Evolutionary conservation across 2,888 invertebrate genomes (phyloP).

Genomic region (Tetheella fluctuosa): DNA sequence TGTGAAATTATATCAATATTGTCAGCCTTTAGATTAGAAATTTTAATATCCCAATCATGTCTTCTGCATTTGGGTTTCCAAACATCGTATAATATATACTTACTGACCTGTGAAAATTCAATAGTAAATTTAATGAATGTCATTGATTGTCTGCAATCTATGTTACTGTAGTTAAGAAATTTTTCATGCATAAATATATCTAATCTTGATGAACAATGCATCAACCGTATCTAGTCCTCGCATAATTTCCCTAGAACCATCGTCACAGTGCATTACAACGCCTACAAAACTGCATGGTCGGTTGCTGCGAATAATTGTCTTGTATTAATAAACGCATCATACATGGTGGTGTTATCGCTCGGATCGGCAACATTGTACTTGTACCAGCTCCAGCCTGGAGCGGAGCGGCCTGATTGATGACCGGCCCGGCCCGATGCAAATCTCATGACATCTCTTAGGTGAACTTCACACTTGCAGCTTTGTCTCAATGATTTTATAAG

Average conservation of each 20-base stretch:
- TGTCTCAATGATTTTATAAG: background rate
- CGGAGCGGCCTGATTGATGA: constrained; percentile 59
- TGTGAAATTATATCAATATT: background rate
- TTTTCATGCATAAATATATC: background rate
- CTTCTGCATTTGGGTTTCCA: too few relatives aligned
- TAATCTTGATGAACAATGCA: background rate
- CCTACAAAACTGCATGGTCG: constrained; percentile 7
- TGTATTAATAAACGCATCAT: constrained; percentile 53
- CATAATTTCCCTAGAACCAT: constrained; percentile 27
- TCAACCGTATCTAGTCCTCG: constrained; percentile 6
- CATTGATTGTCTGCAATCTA: too few relatives aligned
- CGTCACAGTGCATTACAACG: constrained; percentile 28
- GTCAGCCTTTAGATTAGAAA: too few relatives aligned
- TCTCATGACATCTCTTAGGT: constrained; percentile 10
- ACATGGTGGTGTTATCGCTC: constrained; percentile 50
- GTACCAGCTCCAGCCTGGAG: constrained; percentile 49
- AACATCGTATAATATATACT: background rate
- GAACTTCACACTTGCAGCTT: constrained; percentile 2
- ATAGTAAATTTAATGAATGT: too few relatives aligned
- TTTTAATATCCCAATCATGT: too few relatives aligned
- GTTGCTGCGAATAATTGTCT: constrained; percentile 38
- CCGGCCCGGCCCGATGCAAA: constrained; percentile 34
- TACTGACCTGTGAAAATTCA: background rate
- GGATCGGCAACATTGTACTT: constrained; percentile 45
- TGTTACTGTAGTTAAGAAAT: background rate